Conservation (phyloP, 2,113 vertebrate genomes). For the Cervus canadensis region DNA sequence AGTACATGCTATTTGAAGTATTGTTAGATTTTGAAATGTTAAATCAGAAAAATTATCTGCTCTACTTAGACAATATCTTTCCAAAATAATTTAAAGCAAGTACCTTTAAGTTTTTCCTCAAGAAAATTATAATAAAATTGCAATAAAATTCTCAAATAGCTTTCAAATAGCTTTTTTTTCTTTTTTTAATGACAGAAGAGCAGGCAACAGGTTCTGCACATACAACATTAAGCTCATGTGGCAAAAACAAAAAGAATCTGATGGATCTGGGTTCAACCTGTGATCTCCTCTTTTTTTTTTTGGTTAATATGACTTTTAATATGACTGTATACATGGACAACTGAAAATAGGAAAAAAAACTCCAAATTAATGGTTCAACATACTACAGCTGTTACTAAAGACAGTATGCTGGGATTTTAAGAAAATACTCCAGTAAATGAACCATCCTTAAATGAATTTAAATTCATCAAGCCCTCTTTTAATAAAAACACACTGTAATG, state of each 20-base stretch:
- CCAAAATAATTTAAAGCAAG: background rate
- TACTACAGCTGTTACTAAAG: slow-evolving; percentile 69
- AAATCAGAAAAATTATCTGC: background rate
- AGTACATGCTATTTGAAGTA: background rate
- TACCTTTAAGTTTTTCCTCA: background rate
- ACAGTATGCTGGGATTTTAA: slow-evolving; percentile 66
- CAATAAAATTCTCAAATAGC: background rate
- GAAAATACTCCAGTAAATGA: slow-evolving; percentile 51
- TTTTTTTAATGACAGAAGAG: background rate
- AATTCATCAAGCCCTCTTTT: slow-evolving; percentile 62
- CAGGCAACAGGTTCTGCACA: background rate
- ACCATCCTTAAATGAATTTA: slow-evolving; percentile 51
- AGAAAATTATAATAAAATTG: background rate
- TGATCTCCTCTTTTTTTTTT: background rate
- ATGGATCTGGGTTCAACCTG: background rate
- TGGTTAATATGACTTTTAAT: slow-evolving; percentile 65
- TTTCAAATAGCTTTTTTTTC: background rate
- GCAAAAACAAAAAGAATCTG: background rate
- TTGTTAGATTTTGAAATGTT: background rate
- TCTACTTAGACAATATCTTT: background rate
- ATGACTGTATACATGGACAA: slow-evolving; percentile 79
- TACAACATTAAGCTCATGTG: background rate
- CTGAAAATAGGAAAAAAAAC: slow-evolving; percentile 66
- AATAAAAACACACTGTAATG: slow-evolving; percentile 69
- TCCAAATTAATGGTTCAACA: slow-evolving; percentile 67